Percentiles rank a stretch among this genome's conserved stretches.
Conservation (phyloP, 2,113 vertebrate species). For the Microtus oregoni region DNA sequence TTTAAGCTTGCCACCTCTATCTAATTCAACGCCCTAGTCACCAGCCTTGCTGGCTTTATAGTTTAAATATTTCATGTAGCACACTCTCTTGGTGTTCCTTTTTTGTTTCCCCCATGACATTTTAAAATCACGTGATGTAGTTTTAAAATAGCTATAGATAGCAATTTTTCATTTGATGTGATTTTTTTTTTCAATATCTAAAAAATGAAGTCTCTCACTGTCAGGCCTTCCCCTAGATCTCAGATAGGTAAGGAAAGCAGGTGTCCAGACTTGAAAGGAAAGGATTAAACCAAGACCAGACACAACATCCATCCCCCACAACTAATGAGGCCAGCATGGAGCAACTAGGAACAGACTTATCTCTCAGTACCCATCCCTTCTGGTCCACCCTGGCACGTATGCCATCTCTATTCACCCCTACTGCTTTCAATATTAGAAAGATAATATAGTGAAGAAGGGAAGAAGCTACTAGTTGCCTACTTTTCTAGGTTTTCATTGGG, state of each 20-base stretch:
- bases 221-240: not conserved
- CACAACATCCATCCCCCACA: not conserved
- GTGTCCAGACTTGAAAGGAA: slow-evolving; percentile 10
- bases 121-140: not conserved
- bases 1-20: not conserved
- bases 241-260: not conserved
- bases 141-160: slow-evolving; percentile 17
- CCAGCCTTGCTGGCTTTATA: not conserved
- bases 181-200: not conserved
- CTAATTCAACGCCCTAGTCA: slow-evolving; percentile 30
- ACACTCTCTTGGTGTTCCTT: not conserved
- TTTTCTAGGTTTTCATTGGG: slow-evolving; percentile 24
- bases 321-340: not conserved
- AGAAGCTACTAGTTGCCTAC: not conserved
- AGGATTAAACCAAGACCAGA: not conserved
- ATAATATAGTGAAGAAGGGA: not conserved
- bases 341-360: not conserved
- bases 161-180: slow-evolving; percentile 37
- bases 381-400: not conserved
- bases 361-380: not conserved
- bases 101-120: slow-evolving; percentile 42
- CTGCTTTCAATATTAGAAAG: not conserved
- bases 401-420: not conserved
- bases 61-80: slow-evolving; percentile 37
- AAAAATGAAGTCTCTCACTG: not conserved